Evolutionary conservation across 2,888 invertebrate genomes (phyloP).

Genomic region (Copidosoma aretas): DNA sequence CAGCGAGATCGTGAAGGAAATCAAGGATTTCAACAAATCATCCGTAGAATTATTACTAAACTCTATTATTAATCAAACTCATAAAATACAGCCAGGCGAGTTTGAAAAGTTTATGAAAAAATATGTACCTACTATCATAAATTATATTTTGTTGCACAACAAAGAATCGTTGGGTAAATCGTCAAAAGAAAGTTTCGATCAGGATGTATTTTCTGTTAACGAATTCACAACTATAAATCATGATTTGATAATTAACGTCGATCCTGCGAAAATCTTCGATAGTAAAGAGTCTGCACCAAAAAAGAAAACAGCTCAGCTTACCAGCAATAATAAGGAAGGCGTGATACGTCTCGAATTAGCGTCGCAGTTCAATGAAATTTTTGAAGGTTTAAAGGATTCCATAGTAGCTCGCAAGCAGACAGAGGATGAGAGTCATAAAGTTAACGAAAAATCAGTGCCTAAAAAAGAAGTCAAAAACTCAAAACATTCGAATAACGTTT

Average conservation of each 20-base stretch:
- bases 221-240: slow-evolving; percentile 17
- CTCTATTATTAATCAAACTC: not conserved
- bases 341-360: slow-evolving; percentile 28
- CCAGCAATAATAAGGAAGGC: slow-evolving; percentile 21
- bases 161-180: slow-evolving; percentile 2
- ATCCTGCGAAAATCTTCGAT: slow-evolving; percentile 23
- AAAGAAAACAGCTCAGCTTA: slow-evolving; percentile 26
- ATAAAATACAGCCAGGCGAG: slow-evolving; percentile 20
- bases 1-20: not conserved
- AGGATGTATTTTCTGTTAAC: slow-evolving; percentile 28
- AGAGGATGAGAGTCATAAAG: not conserved
- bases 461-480: slow-evolving; percentile 27
- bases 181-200: slow-evolving; percentile 8
- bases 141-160: slow-evolving; percentile 20
- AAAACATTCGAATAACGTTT: slow-evolving; percentile 20
- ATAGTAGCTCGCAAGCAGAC: not conserved
- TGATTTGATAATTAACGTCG: slow-evolving; percentile 3
- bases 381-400: slow-evolving; percentile 1
- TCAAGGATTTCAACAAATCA: slow-evolving; percentile 9
- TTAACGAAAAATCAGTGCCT: slow-evolving; percentile 33
- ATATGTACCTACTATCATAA: slow-evolving; percentile 27
- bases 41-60: slow-evolving; percentile 14
- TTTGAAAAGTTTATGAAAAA: slow-evolving; percentile 34
- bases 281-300: slow-evolving; percentile 1
- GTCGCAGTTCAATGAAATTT: not conserved